Base-by-base conservation (phyloP, 2,888 invertebrate species). In the Eurytoma adleriae region DNA sequence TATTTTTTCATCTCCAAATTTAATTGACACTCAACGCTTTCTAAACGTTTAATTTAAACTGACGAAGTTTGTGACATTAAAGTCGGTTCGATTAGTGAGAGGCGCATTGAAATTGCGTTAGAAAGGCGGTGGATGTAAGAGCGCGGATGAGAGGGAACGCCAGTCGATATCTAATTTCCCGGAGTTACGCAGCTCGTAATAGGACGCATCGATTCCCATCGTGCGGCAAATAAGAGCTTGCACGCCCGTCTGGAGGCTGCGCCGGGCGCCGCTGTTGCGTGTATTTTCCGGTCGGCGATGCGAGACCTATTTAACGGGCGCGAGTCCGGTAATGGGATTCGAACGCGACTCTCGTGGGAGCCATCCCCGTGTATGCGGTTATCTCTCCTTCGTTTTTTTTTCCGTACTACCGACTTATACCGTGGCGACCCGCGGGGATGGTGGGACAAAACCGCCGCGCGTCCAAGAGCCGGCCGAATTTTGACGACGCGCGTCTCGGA, bases 261-360 rank as follows among this genome's bases (percentile, higher is more conserved):
- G 61, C 40, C 5, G 7, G 4, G 40, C 24, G 61, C 18, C 5
- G 7, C 75, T 82, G 81, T 76, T 24, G 83, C 85, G 83, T 86
- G 89, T 89, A 90, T 91, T 91, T 91, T 91, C 90, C 88, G 90
- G 90, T 91, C 89, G 90, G 89, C 90, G 90, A 91, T 90, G 90
- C 90, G 90, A 89, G 88, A 90, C 90, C 90, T 91, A 91, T 91
- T 91, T 91, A 91, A 91, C 90, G 90, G 90, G 88, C 89, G 89
- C 90, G 90, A 90, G 90, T 90, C 89, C 90, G 90, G 90, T 90
- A 90, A 90, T 90, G 90, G 90, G 90, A 90, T 90, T 90, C 90
- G 90, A 90, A 90, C 89, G 88, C 84, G 83, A 83, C 85, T 85
- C 90, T 88, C 90, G 80, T 82, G 89, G 89, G 90, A 88, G 89